Evolutionary conservation across 2,113 vertebrate species (phyloP).

Genomic region (Anguilla japonica): DNA sequence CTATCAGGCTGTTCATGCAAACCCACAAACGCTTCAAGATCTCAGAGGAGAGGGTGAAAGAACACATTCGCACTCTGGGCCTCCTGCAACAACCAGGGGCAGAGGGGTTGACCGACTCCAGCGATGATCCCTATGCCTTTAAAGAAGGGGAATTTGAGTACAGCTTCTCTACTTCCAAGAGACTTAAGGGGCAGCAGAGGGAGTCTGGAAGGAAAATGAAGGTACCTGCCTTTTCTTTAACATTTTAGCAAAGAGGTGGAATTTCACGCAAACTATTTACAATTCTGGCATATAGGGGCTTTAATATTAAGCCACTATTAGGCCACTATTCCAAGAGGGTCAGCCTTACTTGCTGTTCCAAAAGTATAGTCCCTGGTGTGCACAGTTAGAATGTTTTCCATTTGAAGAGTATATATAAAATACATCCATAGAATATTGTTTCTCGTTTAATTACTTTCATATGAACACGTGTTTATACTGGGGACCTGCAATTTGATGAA

Average conservation of each 20-base stretch:
- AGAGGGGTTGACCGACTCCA: constrained; percentile 79
- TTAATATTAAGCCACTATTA: too few relatives aligned
- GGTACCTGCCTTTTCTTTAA: constrained; percentile 61
- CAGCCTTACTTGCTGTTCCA: too few relatives aligned
- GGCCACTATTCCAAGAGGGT: too few relatives aligned
- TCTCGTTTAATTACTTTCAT: too few relatives aligned
- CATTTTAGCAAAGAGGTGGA: not conserved
- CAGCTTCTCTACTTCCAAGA: constrained; percentile 88
- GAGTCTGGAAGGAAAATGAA: constrained; percentile 84
- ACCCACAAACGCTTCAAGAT: constrained; percentile 91
- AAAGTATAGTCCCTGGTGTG: too few relatives aligned
- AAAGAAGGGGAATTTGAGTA: constrained; percentile 95
- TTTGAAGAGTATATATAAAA: too few relatives aligned
- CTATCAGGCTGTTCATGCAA: constrained; percentile 84
- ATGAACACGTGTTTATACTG: too few relatives aligned
- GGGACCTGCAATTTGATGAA: too few relatives aligned
- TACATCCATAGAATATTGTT: too few relatives aligned
- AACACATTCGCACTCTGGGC: constrained; percentile 73
- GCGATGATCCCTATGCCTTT: constrained; percentile 93
- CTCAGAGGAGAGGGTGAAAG: constrained; percentile 78
- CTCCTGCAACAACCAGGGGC: constrained; percentile 76
- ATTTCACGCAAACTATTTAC: not conserved
- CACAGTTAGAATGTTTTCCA: too few relatives aligned
- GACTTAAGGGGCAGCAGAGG: constrained; percentile 81
- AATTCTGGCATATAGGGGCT: not conserved